Conservation (phyloP, 2,797 vertebrate species). For the Graptemys geographica region DNA sequence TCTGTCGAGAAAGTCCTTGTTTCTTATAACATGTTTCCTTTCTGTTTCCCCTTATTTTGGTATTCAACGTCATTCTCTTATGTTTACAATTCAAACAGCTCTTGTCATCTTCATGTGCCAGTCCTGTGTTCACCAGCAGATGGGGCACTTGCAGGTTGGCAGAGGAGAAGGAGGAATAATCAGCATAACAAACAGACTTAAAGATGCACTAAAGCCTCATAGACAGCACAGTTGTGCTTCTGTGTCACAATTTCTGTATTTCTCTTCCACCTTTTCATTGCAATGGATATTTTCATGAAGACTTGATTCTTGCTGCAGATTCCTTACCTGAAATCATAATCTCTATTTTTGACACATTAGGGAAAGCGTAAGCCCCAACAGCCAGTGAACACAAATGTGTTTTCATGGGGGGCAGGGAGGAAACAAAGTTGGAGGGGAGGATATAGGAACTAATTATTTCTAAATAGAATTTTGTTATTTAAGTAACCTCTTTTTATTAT, state of each 20-base stretch:
- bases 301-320: background rate
- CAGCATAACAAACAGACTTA: background rate
- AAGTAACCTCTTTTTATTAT: background rate
- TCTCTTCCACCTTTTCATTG: background rate
- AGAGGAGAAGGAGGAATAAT: background rate
- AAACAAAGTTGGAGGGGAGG: background rate
- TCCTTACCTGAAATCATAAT: background rate
- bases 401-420: background rate
- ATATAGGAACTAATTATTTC: background rate
- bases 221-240: background rate
- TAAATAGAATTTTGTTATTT: background rate
- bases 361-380: background rate
- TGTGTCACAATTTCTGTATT: background rate
- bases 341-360: background rate
- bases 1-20: background rate
- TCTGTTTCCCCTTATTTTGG: background rate
- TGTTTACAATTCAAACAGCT: background rate
- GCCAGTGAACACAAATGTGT: background rate
- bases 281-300: background rate
- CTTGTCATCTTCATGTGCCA: background rate
- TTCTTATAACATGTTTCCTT: background rate
- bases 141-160: slow-evolving; percentile 21
- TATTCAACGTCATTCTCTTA: background rate
- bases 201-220: background rate
- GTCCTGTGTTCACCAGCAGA: background rate